Base-by-base conservation (phyloP, 1,140 invertebrate species). In the Plectus sambesii region DNA sequence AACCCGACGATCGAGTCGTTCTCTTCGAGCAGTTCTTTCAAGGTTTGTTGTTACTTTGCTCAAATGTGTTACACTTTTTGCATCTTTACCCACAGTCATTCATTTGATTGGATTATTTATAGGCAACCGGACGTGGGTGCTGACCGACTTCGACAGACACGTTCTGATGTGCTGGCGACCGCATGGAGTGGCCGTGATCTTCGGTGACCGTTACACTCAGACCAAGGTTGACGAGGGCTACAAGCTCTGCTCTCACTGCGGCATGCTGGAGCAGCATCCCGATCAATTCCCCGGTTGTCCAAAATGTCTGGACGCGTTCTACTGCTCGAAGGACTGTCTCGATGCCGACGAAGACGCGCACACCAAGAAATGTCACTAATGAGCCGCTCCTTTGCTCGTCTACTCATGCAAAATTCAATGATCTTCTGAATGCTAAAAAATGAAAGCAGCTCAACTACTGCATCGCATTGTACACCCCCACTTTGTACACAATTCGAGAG, bases 51-150 rank as follows among this genome's bases (percentile, higher is more conserved):
- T n/a, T n/a, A n/a, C n/a, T n/a, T n/a, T n/a, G n/a, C n/a, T n/a
- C n/a, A 38, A 19, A 33, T 50, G 24, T 19, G 19, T 47, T 49
- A 48, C 47, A 12, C 8, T 42, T 41, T 47, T 22, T 15, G 8
- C 5, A 39, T 22, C 42, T 27, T 15, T 36, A 33, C 17, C 4
- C 4, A 15, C 20, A 45, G 24, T 23, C 0, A 26, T 42, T 53
- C 35, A n/a, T n/a, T n/a, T n/a, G n/a, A n/a, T n/a, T n/a, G n/a
- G n/a, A n/a, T n/a, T n/a, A n/a, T n/a, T n/a, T n/a, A n/a, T 27
- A 62, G 60, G 59, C n/a, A 62, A 62, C 44, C 48, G 60, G 15
- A 62, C 60, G 24, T 62, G 60, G 60, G 56, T 62, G 27, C 49
- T 62, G 2, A 41, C 47, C 9, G 60, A 62, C 42, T 62, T 62